phyloP scores from a whole-genome alignment of 2,888 invertebrate species.

The Apantesis nais region DNA sequence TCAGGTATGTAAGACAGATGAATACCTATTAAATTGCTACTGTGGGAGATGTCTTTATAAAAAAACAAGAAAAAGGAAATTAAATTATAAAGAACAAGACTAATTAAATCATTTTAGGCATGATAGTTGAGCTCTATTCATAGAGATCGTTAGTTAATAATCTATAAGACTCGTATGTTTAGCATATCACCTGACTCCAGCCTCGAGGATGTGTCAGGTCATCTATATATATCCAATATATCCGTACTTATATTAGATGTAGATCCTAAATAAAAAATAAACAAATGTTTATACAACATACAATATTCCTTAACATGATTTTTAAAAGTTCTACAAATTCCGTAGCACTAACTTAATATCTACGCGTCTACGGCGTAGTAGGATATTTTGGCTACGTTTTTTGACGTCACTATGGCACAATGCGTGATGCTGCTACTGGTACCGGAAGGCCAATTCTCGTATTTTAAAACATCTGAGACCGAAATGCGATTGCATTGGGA shows the following conservation, averaged over 20 bases:
- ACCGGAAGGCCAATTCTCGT: too few relatives aligned
- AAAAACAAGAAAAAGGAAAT: too few relatives aligned
- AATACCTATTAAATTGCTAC: too few relatives aligned
- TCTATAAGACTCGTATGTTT: too few relatives aligned
- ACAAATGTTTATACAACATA: not conserved
- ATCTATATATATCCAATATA: not conserved
- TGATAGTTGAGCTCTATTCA: too few relatives aligned
- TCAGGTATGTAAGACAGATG: too few relatives aligned
- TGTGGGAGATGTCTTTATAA: too few relatives aligned
- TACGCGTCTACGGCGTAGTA: conserved; percentile 9
- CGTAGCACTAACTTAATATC: not conserved
- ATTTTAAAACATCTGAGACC: too few relatives aligned
- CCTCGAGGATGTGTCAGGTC: not conserved
- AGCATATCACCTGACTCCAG: not conserved
- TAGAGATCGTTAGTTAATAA: too few relatives aligned
- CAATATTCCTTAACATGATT: not conserved
- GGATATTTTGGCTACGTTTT: not conserved
- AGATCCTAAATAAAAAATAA: not conserved
- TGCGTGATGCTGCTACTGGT: not conserved
- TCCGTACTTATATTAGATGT: not conserved
- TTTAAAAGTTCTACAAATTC: not conserved
- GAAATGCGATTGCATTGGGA: too few relatives aligned
- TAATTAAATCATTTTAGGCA: too few relatives aligned
- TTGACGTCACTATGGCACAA: not conserved
- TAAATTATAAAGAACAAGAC: too few relatives aligned